Conservation (phyloP, 2,888 invertebrate genomes). For the Watsonalla binaria region DNA sequence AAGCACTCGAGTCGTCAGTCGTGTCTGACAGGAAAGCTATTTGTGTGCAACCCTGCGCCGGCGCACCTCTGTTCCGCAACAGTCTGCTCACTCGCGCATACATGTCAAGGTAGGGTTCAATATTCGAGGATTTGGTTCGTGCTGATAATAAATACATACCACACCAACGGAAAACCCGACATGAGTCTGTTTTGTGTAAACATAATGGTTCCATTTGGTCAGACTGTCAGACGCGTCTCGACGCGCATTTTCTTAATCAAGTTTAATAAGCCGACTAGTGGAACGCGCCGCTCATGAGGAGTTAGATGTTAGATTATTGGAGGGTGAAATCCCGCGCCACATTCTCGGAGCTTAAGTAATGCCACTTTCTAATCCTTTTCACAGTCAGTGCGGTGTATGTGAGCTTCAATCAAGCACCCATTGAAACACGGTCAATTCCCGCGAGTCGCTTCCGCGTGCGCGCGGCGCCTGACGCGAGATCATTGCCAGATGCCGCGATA, state of each 20-base stretch:
- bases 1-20: conserved; percentile 55
- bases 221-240: conserved; percentile 47
- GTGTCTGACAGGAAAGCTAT: conserved; percentile 61
- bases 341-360: conserved; percentile 25
- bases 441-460: conserved; percentile 65
- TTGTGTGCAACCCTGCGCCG: conserved; percentile 69
- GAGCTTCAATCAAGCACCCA: conserved; percentile 53
- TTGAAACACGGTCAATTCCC: conserved; percentile 70
- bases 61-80: conserved; percentile 62
- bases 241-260: conserved; percentile 19
- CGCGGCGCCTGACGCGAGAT: conserved; percentile 61
- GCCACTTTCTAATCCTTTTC: conserved; percentile 58
- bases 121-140: conserved; percentile 70
- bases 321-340: conserved; percentile 35
- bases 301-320: conserved; percentile 6
- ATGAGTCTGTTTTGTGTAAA: conserved; percentile 60
- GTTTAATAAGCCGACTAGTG: conserved; percentile 17
- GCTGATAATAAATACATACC: conserved; percentile 57
- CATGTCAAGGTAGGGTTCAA: conserved; percentile 79
- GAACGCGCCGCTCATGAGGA: conserved; percentile 15
- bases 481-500: conserved; percentile 75
- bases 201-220: conserved; percentile 58
- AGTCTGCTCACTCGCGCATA: conserved; percentile 63
- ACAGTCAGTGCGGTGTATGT: conserved; percentile 38
- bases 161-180: conserved; percentile 46